phyloP scores from a whole-genome alignment of 2,797 vertebrate genomes.

The Hipposideros larvatus region DNA sequence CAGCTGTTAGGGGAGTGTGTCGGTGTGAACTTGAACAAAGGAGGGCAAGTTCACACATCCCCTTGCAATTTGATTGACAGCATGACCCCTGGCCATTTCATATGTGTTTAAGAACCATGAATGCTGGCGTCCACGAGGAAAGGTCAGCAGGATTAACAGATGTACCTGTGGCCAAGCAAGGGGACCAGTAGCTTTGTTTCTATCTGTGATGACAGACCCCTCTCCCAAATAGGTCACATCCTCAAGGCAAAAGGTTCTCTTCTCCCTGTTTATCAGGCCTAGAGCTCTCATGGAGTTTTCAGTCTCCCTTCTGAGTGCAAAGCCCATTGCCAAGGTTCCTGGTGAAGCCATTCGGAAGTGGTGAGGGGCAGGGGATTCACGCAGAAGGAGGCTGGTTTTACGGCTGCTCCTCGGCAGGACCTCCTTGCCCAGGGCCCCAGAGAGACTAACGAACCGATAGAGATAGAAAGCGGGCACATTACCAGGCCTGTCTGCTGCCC shows the following conservation, averaged over 20 bases:
- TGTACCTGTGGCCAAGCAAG: background rate
- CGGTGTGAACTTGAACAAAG: background rate
- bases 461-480: accelerated
- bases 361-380: background rate
- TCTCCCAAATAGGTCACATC: background rate
- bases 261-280: background rate
- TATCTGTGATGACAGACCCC: background rate
- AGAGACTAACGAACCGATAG: accelerated
- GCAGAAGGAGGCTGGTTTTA: background rate
- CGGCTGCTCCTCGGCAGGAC: background rate
- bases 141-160: background rate
- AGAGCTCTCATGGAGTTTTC: background rate
- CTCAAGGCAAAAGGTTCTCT: background rate
- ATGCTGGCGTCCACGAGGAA: background rate
- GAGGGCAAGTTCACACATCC: background rate
- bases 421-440: background rate
- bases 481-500: no score
- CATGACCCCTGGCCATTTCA: no score
- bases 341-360: background rate
- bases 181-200: accelerated
- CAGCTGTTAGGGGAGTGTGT: background rate
- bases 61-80: background rate
- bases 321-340: background rate
- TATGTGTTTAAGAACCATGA: background rate
- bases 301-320: background rate